Conservation (phyloP, 2,113 vertebrate species). For the Istiophorus platypterus region DNA sequence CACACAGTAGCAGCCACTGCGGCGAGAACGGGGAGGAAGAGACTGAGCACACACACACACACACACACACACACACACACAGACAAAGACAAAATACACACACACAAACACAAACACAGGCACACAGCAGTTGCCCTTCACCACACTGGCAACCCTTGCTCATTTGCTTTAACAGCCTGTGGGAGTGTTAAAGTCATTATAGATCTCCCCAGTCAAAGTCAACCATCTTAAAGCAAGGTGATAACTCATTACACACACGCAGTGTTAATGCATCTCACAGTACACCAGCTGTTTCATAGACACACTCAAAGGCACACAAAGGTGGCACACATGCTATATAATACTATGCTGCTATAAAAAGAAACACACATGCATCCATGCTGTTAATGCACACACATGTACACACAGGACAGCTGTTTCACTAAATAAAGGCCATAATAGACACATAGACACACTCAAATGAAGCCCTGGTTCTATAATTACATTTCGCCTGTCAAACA, state of each 20-base stretch:
- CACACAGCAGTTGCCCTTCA: slow-evolving; percentile 34
- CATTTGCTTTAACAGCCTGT: slow-evolving; percentile 74
- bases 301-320: neutral
- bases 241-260: slow-evolving; percentile 68
- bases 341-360: slow-evolving; percentile 19
- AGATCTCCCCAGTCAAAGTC: slow-evolving; percentile 68
- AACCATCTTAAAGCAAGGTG: slow-evolving; percentile 72
- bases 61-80: neutral
- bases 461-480: slow-evolving; percentile 27
- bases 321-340: neutral
- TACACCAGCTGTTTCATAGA: slow-evolving; percentile 62
- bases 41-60: slow-evolving; percentile 16
- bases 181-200: slow-evolving; percentile 71
- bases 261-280: slow-evolving; percentile 60
- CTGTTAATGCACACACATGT: neutral
- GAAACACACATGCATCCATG: neutral
- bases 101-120: slow-evolving; percentile 21
- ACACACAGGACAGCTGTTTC: slow-evolving; percentile 11
- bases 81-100: slow-evolving; percentile 13
- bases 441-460: slow-evolving; percentile 5
- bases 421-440: slow-evolving; percentile 1
- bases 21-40: slow-evolving; percentile 51
- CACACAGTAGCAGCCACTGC: slow-evolving; percentile 64
- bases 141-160: slow-evolving; percentile 55
- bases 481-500: slow-evolving; percentile 12